Percentiles rank a stretch among this genome's conserved stretches.
These are phyloP conservation scores for Pempheris klunzingeri DNA, from an alignment of 2,797 vertebrate genomes.

Conservation along the genomic window DNA sequence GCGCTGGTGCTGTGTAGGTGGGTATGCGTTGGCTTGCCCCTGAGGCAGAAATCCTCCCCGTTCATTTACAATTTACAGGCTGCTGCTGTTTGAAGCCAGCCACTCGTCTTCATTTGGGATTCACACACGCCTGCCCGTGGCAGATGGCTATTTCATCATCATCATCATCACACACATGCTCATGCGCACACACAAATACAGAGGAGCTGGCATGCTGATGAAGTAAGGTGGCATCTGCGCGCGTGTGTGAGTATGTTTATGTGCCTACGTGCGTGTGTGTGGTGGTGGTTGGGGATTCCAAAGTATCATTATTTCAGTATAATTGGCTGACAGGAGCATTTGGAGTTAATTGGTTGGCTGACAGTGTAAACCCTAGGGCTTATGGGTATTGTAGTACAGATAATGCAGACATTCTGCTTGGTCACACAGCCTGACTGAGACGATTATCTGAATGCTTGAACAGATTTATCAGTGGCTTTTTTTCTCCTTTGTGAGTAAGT, in stretches of 20 bases:
- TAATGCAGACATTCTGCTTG: conserved; percentile 69
- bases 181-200: not conserved
- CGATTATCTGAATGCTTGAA: conserved; percentile 60
- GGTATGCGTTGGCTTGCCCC: conserved; percentile 57
- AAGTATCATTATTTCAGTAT: conserved; percentile 75
- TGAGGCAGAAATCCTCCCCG: conserved; percentile 57
- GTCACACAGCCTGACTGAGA: conserved; percentile 66
- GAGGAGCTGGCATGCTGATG: conserved; percentile 44
- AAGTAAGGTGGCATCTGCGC: conserved; percentile 50
- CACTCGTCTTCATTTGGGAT: conserved; percentile 77
- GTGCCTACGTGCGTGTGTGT: conserved; percentile 18
- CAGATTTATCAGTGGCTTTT: conserved; percentile 40
- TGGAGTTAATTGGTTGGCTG: conserved; percentile 80
- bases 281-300: conserved; percentile 51
- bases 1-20: conserved; percentile 35
- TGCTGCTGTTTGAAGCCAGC: conserved; percentile 69
- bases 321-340: conserved; percentile 77
- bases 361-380: conserved; percentile 73
- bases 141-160: conserved; percentile 82
- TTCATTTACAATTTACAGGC: conserved; percentile 76
- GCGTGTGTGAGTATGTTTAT: conserved; percentile 3
- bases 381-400: conserved; percentile 78
- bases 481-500: conserved; percentile 25
- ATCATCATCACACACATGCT: conserved; percentile 64
- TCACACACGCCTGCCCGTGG: conserved; percentile 67